Conservation (phyloP, 2,888 invertebrate species). For the Dasysyrphus tricinctus region DNA sequence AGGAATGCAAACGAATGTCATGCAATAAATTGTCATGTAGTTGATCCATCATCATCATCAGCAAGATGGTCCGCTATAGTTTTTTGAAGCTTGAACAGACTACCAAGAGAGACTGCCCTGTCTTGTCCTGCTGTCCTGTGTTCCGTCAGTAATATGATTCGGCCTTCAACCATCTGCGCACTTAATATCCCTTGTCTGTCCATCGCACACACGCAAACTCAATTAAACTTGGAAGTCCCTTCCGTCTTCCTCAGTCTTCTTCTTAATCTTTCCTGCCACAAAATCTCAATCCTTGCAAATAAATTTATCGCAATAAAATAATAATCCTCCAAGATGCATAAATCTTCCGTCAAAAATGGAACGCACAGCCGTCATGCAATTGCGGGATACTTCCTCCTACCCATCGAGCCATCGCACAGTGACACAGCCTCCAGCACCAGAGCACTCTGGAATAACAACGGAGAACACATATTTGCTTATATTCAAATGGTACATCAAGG, state of each 20-base stretch:
- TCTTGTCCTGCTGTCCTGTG: background rate
- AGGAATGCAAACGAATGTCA: conserved; percentile 71
- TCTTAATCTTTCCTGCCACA: background rate
- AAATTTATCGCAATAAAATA: conserved; percentile 75
- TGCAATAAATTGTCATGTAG: conserved; percentile 74
- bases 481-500: conserved; percentile 64
- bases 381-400: conserved; percentile 45
- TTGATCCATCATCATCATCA: conserved; percentile 74
- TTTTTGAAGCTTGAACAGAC: conserved; percentile 5
- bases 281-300: conserved; percentile 68
- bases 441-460: conserved; percentile 4
- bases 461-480: conserved; percentile 64
- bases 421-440: conserved; percentile 31
- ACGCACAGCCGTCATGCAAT: conserved; percentile 64
- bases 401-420: conserved; percentile 20
- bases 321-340: conserved; percentile 73
- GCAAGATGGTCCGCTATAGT: conserved; percentile 50
- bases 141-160: conserved; percentile 36
- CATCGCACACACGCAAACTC: conserved; percentile 71
- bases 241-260: background rate
- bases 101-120: background rate
- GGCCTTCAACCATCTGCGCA: conserved; percentile 69
- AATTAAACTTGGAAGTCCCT: conserved; percentile 57
- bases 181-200: conserved; percentile 47
- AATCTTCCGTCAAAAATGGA: conserved; percentile 68